Evolutionary conservation across 2,888 invertebrate genomes (phyloP), one percentile per base, ranked within the genome.

Genomic region (Papilio elwesi): DNA sequence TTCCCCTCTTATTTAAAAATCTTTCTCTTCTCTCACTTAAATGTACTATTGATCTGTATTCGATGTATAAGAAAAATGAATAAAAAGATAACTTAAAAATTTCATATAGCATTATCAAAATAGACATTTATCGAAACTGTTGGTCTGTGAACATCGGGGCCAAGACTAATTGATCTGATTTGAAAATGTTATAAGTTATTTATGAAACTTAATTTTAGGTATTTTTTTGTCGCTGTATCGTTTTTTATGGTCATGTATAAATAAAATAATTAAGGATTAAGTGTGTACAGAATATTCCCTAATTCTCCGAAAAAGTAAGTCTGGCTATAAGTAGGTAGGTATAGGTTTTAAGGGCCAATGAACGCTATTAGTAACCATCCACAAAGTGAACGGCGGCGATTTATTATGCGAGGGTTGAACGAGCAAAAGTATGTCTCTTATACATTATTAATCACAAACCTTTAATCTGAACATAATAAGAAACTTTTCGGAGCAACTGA

Each of bases 391-490:
- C 64, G 47, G 9, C 81, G 80, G 77, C 76, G 78, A 82, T 83
- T 86, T 77, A 82, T 85, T 85, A 47, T 87, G 83, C 91, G 91
- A 91, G 91, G 91, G 90, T 88, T 90, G 91, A 92, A 88, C 83
- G 91, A 90, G 78, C 82, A 80, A 90, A 91, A 90, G 89, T 90
- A 91, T 91, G 77, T 80, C 90, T 91, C 90, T 91, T 90, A 90
- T 90, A 76, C 71, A 71, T 26, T 70, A 57, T 64, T 76, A 74
- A 65, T 26, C 67, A 73, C 72, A 43, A 4, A 43, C 6, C 0
- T 43, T 43, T 43, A 0, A 43, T 26, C 26, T 26, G 26, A 26
- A 26, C 26, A 26, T 26, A 26, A 26, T 26, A 26, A 26, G 26
- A 26, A 26, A 26, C 1, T 26, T 26, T 26, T 1, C 26, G 4